Percentiles rank a stretch among this genome's conserved stretches.
These are phyloP conservation scores for Drosophila niveifrons DNA, from an alignment of 2,888 invertebrate species.

Conservation along the genomic window DNA sequence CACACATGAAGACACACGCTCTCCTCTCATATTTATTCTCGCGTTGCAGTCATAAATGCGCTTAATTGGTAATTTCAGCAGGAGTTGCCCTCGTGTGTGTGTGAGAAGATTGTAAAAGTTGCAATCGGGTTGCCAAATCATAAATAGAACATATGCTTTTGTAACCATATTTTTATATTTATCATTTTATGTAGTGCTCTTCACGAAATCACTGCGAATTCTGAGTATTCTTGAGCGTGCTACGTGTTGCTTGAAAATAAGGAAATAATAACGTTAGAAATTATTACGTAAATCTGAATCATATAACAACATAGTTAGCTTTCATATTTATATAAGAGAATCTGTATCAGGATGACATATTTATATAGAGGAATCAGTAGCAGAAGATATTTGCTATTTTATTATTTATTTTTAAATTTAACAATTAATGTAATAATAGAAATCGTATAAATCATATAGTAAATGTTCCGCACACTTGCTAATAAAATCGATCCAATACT, in stretches of 20 bases:
- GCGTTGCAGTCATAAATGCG: constrained; percentile 76
- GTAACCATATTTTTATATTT: constrained; percentile 17
- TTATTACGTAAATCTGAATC: too few relatives aligned
- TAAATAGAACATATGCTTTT: constrained; percentile 44
- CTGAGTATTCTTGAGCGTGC: constrained; percentile 12
- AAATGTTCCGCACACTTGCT: not conserved
- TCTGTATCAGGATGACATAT: too few relatives aligned
- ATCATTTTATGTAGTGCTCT: constrained; percentile 23
- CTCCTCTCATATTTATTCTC: constrained; percentile 8
- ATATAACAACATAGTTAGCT: too few relatives aligned
- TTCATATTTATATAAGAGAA: too few relatives aligned
- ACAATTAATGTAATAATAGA: not conserved
- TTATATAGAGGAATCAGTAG: too few relatives aligned
- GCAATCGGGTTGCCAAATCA: constrained; percentile 39
- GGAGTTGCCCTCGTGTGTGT: not conserved
- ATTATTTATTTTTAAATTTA: too few relatives aligned
- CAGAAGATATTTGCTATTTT: too few relatives aligned
- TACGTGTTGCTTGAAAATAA: too few relatives aligned
- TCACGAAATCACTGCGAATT: constrained; percentile 51
- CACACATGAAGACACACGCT: constrained; percentile 15
- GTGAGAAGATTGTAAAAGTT: constrained; percentile 40
- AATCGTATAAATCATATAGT: not conserved
- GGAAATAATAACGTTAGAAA: too few relatives aligned
- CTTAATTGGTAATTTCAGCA: constrained; percentile 78
- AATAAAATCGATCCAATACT: not conserved